Evolutionary conservation across 30 jellyfish, hydroid and myxozoan genomes (phyloP), one percentile per base, ranked within the genome.

Genomic region (Chrysaora quinquecirrha): DNA sequence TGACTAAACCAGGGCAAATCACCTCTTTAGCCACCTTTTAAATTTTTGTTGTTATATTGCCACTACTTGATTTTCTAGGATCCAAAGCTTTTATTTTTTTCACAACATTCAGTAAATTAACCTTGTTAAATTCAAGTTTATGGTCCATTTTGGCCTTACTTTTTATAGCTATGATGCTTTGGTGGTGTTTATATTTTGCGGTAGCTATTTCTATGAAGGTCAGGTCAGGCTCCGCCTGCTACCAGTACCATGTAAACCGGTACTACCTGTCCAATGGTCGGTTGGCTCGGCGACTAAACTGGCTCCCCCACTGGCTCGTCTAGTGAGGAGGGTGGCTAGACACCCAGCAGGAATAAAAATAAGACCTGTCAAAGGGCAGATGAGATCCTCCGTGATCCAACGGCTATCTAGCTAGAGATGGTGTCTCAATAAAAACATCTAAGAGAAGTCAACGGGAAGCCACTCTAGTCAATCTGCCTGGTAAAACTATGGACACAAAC

Each of bases 361-460:
- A 78, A 78, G 89, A 78, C 83, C 89, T 78, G 29, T 78, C 75
- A 78, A 78, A 78, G 84, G 82, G 82, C 82, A 56, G 85, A 78
- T 60, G 88, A 71, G 32, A 78, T 71, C 81, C 68, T 48, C 77
- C 18, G 63, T 7, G 76, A 75, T 76, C 24, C 70, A 72, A 84
- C 84, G 77, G 89, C 89, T 72, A 84, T 49, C 83, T 35, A 73
- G 33, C 76, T 14, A 48, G 74, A 78, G 81, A 64, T 63, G 82
- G 89, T 78, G 75, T 50, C 81, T 61, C 81, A 21, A 16, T 25
- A 66, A 80, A 80, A 34, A 63, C 76, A 65, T 76, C 63, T 27
- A 2, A 11, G 71, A 69, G 91, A 65, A 65, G 84, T 83, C 84
- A 64, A 65, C 58, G 83, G 84, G 49, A 80, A 64, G 48, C 84